Conservation (phyloP, 2,113 vertebrate genomes). For the Zosterops pallidus region DNA sequence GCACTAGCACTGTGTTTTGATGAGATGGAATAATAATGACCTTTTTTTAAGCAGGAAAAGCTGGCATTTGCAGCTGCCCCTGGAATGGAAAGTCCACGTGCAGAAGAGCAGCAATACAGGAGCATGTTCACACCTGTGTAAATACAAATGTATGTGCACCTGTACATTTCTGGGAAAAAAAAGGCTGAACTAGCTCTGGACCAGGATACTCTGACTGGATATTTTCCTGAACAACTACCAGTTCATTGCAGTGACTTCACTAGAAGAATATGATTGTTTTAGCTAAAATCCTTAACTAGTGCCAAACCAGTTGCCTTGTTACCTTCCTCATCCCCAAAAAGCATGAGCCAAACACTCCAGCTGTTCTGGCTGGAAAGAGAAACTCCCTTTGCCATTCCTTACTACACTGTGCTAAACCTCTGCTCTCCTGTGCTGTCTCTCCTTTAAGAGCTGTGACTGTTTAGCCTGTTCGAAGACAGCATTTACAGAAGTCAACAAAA, state of each 20-base stretch:
- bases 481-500: not conserved
- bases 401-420: fast-evolving
- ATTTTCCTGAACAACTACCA: not conserved
- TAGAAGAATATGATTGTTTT: not conserved
- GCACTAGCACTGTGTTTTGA: not conserved
- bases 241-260: not conserved
- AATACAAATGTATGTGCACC: not conserved
- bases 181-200: not conserved
- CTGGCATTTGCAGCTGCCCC: not conserved
- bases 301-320: not conserved
- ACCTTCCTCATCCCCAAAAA: not conserved
- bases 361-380: not conserved
- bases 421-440: not conserved
- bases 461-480: not conserved
- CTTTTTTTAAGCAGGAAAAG: not conserved
- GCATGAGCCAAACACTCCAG: not conserved
- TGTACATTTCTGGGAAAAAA: not conserved
- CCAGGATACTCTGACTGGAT: not conserved
- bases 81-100: not conserved
- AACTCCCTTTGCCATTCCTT: not conserved
- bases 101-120: not conserved
- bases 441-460: not conserved
- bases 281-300: not conserved
- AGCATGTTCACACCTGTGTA: not conserved
- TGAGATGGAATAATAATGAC: not conserved